Base-by-base conservation (phyloP, 2,113 vertebrate species). In the Octodon degus region DNA sequence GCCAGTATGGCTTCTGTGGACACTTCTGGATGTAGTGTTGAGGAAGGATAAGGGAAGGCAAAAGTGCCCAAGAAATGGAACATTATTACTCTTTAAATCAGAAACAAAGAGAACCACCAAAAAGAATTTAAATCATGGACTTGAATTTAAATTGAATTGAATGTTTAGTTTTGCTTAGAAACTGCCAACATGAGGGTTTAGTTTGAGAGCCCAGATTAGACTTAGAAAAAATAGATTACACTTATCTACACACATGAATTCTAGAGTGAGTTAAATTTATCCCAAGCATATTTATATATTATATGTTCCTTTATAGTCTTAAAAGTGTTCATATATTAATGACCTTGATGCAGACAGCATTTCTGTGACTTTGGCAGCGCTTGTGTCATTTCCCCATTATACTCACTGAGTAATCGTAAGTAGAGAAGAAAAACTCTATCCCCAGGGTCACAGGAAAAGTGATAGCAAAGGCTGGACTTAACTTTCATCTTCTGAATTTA, bases 161-260 rank as follows among this genome's bases (percentile, higher is more conserved):
- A 63, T 25, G 85, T 65, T 92, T 95, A 40, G 19, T 77, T 91
- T 95, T 14, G 11, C 76, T 87, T 83, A 55, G 58, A 82, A 34
- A 62, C 63, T 93, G 63, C 79, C 19, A 95, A 79, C 32, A 47
- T 67, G 47, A 93, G 19, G 89, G 16, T 96, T 89, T 86, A 91
- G 24, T 96, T 91, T 89, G 82, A 97, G 65, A 97, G 67, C 86
- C 58, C 68, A 94, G 40, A 86, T 77, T 83, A 94, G 27, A 88
- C 20, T 87, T 62, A 34, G 53, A 84, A 94, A 90, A 91, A 87
- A 85, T 55, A 77, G 76, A 82, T 85, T 94, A 62, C 1, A 37
- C 86, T 82, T 89, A 88, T 92, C 82, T 91, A 62, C 25, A 93
- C 60, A 89, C 9, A 63, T 93, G 80, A 94, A 96, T 96, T 93